These are phyloP conservation scores for Athrips mouffetella DNA, from an alignment of 2,888 invertebrate genomes.

Conservation along the genomic window DNA sequence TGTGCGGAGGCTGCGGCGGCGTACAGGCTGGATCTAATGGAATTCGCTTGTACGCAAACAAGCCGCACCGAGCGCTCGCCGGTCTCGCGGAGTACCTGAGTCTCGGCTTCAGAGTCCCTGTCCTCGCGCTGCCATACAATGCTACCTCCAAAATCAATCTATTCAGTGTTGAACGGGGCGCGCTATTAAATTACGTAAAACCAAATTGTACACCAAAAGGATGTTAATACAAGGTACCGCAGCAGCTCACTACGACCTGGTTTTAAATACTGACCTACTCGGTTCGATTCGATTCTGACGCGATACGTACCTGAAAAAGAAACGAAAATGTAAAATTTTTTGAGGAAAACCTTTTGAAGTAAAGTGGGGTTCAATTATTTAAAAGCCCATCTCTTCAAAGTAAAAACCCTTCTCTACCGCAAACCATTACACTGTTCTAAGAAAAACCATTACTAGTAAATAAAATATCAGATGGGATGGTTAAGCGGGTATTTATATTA, in stretches of 20 bases:
- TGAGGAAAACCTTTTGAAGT: not conserved
- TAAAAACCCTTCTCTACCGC: not conserved
- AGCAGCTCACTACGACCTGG: not conserved
- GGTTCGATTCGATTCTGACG: not conserved
- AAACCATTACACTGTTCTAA: not conserved
- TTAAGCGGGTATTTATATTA: no score
- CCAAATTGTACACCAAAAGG: not conserved
- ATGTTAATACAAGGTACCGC: no score
- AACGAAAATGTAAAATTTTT: not conserved
- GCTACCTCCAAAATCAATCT: not conserved
- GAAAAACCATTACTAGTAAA: not conserved
- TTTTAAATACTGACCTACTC: not conserved
- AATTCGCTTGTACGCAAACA: slow-evolving; percentile 78
- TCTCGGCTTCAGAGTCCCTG: slow-evolving; percentile 23
- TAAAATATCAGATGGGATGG: not conserved
- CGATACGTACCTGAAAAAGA: slow-evolving; percentile 17
- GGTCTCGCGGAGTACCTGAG: slow-evolving; percentile 40
- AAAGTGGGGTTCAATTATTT: slow-evolving; percentile 7
- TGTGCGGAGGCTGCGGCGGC: slow-evolving; percentile 55
- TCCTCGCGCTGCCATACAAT: slow-evolving; percentile 31
- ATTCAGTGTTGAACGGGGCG: not conserved
- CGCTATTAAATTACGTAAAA: slow-evolving; percentile 1
- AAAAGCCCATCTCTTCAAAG: not conserved
- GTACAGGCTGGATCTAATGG: slow-evolving; percentile 72
- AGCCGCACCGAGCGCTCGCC: slow-evolving; percentile 58